Base-by-base conservation (phyloP, 2,113 vertebrate species). In the Etia nguti region DNA sequence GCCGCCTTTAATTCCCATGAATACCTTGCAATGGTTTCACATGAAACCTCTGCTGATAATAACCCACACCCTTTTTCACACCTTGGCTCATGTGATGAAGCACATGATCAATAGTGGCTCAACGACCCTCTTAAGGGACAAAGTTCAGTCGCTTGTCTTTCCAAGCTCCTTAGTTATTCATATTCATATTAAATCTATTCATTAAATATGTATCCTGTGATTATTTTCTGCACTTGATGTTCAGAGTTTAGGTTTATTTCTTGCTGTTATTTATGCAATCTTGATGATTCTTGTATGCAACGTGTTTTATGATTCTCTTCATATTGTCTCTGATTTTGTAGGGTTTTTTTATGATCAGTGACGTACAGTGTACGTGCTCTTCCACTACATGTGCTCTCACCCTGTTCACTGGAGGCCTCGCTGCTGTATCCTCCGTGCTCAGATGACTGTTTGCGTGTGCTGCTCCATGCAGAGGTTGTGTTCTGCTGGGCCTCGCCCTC, bases 401-500 rank as follows among this genome's bases (percentile, higher is more conserved):
- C 97, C 89, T 96, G 97, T 79, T 97, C 97, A 83, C 97, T 94
- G 75, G 97, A 98, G 60, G 97, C 97, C 89, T 98, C 97, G 59
- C 98, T 98, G 96, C 97, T 98, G 95, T 97, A 98, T 38, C 97
- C 97, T 86, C 97, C 98, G 92, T 97, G 97, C 90, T 98, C 97
- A n/a, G 95, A 95, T 87, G 97, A 97, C 91, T 97, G 97, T 86
- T 97, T 97, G 85, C 95, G 96, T 86, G 97, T 97, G 82, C 95
- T 96, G 94, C 97, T 96, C 97, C 97, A 98, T 70, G 94, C 57
- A 54, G 96, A 97, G 68, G 95, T 95, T 79, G 95, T 90, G 89
- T 97, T 97, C 84, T 95, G 88, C 70, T 97, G 97, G 81, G 93
- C 94, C 90, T 93, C 95, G 18, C 96, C 96, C 94, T 98, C 97